Percentiles rank a stretch among this genome's conserved stretches.
Conservation (phyloP, 2,888 invertebrate genomes). For the Campoplex nolae region DNA sequence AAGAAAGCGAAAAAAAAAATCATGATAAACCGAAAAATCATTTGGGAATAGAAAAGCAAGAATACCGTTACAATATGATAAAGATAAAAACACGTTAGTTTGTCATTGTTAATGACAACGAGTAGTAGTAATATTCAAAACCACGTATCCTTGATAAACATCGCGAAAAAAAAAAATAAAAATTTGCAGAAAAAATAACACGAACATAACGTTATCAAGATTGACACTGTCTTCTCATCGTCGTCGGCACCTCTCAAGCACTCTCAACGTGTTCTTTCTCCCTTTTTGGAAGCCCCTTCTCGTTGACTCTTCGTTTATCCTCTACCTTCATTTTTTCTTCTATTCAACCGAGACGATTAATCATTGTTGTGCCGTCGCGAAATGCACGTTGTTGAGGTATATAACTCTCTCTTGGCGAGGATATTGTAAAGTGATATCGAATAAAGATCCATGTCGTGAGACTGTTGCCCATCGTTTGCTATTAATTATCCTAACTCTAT, state of each 20-base stretch:
- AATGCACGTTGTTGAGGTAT: conserved; percentile 81
- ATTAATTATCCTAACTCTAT: conserved; percentile 24
- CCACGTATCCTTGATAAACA: conserved; percentile 40
- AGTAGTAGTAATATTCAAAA: conserved; percentile 65
- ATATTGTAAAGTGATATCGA: conserved; percentile 84
- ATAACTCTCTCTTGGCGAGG: conserved; percentile 77
- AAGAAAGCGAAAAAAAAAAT: conserved; percentile 69
- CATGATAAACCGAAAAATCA: conserved; percentile 68
- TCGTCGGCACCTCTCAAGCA: conserved; percentile 54
- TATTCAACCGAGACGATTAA: conserved; percentile 78
- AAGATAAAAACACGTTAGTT: conserved; percentile 38
- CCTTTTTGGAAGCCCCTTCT: conserved; percentile 68
- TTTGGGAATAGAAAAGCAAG: conserved; percentile 12
- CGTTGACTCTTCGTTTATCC: conserved; percentile 55
- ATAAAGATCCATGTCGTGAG: conserved; percentile 84
- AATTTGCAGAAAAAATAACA: conserved; percentile 22
- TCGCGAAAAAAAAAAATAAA: conserved; percentile 13
- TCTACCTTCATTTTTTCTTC: conserved; percentile 41
- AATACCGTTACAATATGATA: conserved; percentile 31
- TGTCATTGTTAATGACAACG: conserved; percentile 56
- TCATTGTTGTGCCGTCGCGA: conserved; percentile 82
- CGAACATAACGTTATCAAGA: conserved; percentile 48
- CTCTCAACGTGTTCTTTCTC: conserved; percentile 27
- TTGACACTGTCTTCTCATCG: conserved; percentile 46
- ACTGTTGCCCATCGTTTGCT: conserved; percentile 53